Percentiles rank a stretch among this genome's conserved stretches.
Evolutionary conservation across 2,888 invertebrate genomes (phyloP).

Genomic region (Tenthredo distinguenda): DNA sequence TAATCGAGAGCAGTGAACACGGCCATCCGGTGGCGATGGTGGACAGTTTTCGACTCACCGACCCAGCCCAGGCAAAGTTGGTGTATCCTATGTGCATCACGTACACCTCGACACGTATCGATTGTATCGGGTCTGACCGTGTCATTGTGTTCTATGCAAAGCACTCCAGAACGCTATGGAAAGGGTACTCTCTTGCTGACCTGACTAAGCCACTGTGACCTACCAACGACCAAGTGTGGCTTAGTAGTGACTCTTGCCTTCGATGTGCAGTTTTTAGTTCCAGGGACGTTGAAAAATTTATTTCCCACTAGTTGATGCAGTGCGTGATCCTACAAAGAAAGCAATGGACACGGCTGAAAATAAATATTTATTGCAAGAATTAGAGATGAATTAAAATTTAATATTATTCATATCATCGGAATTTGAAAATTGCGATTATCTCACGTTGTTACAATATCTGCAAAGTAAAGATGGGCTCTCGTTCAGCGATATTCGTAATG

Average conservation of each 20-base stretch:
- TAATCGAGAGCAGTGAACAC: slow-evolving; percentile 55
- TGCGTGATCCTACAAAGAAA: not conserved
- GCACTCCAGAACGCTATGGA: slow-evolving; percentile 34
- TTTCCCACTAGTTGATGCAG: not conserved
- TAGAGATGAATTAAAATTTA: not conserved
- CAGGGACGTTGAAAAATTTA: slow-evolving; percentile 5
- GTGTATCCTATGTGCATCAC: not conserved
- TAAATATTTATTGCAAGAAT: not conserved
- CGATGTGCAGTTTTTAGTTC: not conserved
- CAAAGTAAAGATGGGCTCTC: too few relatives aligned
- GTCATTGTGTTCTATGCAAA: slow-evolving; percentile 66
- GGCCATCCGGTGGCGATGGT: slow-evolving; percentile 30
- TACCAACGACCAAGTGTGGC: slow-evolving; percentile 21
- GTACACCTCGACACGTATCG: slow-evolving; percentile 58
- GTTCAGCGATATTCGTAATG: slow-evolving; percentile 10
- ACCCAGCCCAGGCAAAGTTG: slow-evolving; percentile 21
- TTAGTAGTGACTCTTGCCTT: slow-evolving; percentile 16
- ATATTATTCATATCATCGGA: not conserved
- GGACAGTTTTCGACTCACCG: slow-evolving; percentile 37
- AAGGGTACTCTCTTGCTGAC: slow-evolving; percentile 23
- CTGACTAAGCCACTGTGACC: slow-evolving; percentile 36
- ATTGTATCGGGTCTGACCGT: slow-evolving; percentile 65
- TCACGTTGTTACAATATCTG: not conserved
- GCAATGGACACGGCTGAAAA: too few relatives aligned
- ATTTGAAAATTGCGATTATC: not conserved